Percentiles rank a stretch among this genome's conserved stretches.
These are phyloP conservation scores for Aegypius monachus DNA, from an alignment of 2,113 vertebrate species.

Conservation along the genomic window DNA sequence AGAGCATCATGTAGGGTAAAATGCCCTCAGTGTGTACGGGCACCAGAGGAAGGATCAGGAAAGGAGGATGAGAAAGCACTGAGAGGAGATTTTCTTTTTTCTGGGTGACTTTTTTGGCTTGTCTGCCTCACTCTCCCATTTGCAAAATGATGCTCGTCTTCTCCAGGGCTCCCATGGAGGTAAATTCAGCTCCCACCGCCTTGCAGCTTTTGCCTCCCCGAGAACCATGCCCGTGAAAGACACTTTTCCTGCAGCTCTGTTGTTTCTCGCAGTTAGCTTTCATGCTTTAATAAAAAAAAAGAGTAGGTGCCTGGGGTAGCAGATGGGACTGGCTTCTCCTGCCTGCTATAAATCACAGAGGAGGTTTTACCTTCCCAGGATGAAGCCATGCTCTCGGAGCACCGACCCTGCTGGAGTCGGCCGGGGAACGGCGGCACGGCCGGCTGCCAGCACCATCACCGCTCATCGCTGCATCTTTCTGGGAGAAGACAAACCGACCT, in stretches of 20 bases:
- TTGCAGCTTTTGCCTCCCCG: background rate
- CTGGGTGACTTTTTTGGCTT: background rate
- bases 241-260: background rate
- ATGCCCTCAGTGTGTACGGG: background rate
- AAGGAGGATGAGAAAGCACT: background rate
- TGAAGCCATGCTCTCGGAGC: background rate
- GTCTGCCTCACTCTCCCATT: background rate
- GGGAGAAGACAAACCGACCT: background rate
- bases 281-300: background rate
- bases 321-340: slow-evolving; percentile 7
- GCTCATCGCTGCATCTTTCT: background rate
- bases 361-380: background rate
- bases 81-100: background rate
- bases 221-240: background rate
- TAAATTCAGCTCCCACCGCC: background rate
- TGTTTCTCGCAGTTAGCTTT: background rate
- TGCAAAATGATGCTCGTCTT: background rate
- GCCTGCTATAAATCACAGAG: background rate
- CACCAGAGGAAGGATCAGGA: background rate
- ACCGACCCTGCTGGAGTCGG: background rate
- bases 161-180: background rate
- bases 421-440: accelerated
- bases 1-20: background rate
- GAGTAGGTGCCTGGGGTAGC: background rate
- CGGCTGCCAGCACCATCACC: background rate